A percentile compares a stretch with the other conserved stretches of the same genome.
These are phyloP conservation scores for Idaea dimidiata DNA, from an alignment of 2,888 invertebrate species.

Conservation along the genomic window DNA sequence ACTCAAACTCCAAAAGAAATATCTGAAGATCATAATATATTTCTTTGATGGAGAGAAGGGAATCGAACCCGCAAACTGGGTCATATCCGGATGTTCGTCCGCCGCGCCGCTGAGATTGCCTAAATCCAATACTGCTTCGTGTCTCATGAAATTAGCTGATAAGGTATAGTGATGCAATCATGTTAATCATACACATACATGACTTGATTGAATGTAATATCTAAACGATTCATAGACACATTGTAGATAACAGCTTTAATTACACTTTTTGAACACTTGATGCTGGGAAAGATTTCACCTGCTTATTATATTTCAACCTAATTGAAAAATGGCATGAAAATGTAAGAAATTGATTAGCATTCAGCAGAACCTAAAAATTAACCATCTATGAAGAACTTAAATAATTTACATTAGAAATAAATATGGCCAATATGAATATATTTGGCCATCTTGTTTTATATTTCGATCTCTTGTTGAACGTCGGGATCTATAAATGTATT, in stretches of 20 bases:
- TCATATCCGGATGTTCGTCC: neutral
- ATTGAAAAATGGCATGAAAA: too few species aligned
- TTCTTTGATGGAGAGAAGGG: too few species aligned
- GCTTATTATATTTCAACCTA: neutral
- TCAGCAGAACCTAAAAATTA: too few species aligned
- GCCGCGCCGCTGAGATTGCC: neutral
- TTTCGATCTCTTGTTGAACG: too few species aligned
- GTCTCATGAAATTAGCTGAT: neutral
- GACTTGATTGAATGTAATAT: neutral
- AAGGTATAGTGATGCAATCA: slow-evolving; percentile 5
- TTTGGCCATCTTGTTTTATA: too few species aligned
- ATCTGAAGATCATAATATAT: too few species aligned
- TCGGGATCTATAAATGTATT: too few species aligned
- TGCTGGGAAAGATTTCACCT: neutral
- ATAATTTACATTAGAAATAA: too few species aligned
- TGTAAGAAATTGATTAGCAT: too few species aligned
- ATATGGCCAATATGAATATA: too few species aligned
- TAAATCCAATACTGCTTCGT: neutral
- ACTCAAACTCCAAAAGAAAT: too few species aligned
- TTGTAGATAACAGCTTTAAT: neutral
- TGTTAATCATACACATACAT: neutral
- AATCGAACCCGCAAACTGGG: neutral
- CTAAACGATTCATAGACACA: neutral
- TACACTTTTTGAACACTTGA: neutral
- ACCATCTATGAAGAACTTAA: too few species aligned